A percentile compares a stretch with the other conserved stretches of the same genome.
Conservation (phyloP, 2,888 invertebrate species). For the Oeneis ivallda region DNA sequence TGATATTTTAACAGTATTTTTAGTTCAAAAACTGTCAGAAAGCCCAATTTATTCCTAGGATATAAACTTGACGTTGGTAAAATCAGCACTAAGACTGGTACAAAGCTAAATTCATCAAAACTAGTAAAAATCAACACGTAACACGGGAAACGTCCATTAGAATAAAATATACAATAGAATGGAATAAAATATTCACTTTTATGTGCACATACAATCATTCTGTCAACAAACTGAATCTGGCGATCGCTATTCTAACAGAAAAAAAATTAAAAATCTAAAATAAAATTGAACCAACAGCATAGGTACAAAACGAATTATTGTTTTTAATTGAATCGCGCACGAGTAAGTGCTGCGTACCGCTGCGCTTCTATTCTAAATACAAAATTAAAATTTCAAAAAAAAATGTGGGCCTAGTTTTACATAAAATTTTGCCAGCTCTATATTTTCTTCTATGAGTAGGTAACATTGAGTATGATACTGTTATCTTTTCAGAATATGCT, state of each 20-base stretch:
- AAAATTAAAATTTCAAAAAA: background rate
- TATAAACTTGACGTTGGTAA: too few relatives aligned
- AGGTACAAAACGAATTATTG: constrained; percentile 35
- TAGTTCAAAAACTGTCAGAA: too few relatives aligned
- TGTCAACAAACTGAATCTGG: constrained; percentile 29
- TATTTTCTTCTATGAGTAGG: background rate
- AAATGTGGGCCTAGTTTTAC: background rate
- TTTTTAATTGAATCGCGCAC: constrained; percentile 37
- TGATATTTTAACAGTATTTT: too few relatives aligned
- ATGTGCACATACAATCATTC: constrained; percentile 34
- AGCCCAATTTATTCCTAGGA: too few relatives aligned
- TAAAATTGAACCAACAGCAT: constrained; percentile 20
- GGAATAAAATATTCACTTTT: constrained; percentile 33
- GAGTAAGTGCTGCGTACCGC: constrained; percentile 29
- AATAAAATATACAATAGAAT: constrained; percentile 17
- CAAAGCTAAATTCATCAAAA: background rate
- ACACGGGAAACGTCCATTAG: background rate
- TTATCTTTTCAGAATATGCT: too few relatives aligned
- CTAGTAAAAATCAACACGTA: background rate
- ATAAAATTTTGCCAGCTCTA: background rate
- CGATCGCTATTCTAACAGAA: constrained; percentile 29
- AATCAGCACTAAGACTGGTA: too few relatives aligned
- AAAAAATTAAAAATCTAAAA: constrained; percentile 18
- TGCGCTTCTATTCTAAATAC: background rate
- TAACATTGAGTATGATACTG: too few relatives aligned